Conservation (phyloP, 2,888 invertebrate species). For the Rhopalosiphum nymphaeae region DNA sequence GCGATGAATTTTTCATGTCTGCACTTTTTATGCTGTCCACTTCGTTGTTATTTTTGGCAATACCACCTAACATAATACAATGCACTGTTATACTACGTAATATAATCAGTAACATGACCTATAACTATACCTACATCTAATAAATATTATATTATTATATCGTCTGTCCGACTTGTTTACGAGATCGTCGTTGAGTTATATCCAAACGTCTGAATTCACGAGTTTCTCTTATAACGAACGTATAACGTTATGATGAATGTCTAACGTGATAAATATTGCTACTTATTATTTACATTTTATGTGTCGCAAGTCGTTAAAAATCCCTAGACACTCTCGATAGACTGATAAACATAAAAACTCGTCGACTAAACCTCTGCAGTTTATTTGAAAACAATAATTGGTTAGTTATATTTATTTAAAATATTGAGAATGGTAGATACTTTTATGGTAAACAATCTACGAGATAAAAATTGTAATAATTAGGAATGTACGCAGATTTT, state of each 20-base stretch:
- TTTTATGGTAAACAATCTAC: not conserved
- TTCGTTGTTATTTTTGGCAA: slow-evolving; percentile 22
- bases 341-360: not conserved
- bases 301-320: not conserved
- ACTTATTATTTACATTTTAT: not conserved
- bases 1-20: slow-evolving; percentile 50
- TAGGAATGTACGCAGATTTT: not conserved
- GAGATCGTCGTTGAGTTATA: not conserved
- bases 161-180: not conserved
- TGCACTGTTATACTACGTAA: not conserved
- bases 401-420: not conserved
- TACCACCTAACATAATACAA: not conserved
- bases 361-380: not conserved
- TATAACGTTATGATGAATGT: not conserved
- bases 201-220: not conserved
- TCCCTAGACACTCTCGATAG: not conserved
- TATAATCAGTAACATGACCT: slow-evolving; percentile 14
- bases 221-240: not conserved
- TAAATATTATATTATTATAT: not conserved
- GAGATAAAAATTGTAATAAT: not conserved
- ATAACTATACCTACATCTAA: not conserved
- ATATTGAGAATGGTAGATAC: not conserved
- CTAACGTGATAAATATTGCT: not conserved
- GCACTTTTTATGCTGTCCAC: not conserved
- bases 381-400: not conserved